Percentiles rank a stretch among this genome's conserved stretches.
phyloP scores from a whole-genome alignment of 1,140 invertebrate species.

The Zaprionus inermis region DNA sequence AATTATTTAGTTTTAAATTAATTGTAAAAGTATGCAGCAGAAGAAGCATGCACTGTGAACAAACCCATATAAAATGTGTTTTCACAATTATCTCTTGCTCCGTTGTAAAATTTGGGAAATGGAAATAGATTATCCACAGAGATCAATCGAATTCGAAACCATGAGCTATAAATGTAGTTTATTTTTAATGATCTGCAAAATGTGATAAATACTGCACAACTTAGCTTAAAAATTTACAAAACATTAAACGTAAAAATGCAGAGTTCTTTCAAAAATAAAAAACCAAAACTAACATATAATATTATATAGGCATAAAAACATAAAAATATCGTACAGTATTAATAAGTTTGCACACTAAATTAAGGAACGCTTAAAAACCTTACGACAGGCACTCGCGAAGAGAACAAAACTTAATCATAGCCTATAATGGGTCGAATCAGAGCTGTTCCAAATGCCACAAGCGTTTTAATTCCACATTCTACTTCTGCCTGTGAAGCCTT shows the following conservation, averaged over 20 bases:
- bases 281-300: conserved; percentile 3
- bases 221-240: conserved; percentile 59
- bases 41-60: too few relatives aligned
- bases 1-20: too few relatives aligned
- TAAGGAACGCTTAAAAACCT: conserved; percentile 33
- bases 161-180: conserved; percentile 29
- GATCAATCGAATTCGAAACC: too few relatives aligned
- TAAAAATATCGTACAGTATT: conserved; percentile 18
- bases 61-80: too few relatives aligned
- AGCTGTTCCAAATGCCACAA: conserved; percentile 4
- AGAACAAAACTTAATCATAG: conserved; percentile 89
- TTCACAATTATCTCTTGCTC: too few relatives aligned
- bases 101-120: too few relatives aligned
- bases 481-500: neutral
- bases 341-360: conserved; percentile 8
- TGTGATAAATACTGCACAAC: conserved; percentile 71
- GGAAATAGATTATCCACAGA: too few relatives aligned
- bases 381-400: conserved; percentile 87
- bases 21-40: too few relatives aligned
- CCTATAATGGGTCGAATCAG: conserved; percentile 41
- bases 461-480: neutral
- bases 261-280: neutral
- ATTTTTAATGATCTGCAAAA: conserved; percentile 44
- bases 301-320: neutral
- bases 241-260: conserved; percentile 67